Evolutionary conservation across 2,797 vertebrate genomes (phyloP), one percentile per base, ranked within the genome.

Genomic region (Paedocypris micromegethes): DNA sequence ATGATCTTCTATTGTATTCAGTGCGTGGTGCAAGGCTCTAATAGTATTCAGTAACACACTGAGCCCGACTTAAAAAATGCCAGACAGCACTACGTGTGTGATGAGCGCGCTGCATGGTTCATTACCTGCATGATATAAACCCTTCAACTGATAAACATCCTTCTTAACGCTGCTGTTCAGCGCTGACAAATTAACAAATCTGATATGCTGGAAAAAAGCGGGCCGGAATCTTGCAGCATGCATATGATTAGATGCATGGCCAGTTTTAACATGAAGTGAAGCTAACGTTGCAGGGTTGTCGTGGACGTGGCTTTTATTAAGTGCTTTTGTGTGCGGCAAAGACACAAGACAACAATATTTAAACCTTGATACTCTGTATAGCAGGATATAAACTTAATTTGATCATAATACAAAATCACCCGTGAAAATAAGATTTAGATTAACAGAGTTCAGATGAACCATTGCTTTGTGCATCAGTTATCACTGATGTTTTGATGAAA

Each of bases 91-190:
- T 66, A 50, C 52, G 51, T 72, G 61, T 75, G 72, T 77, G 77
- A 81, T 82, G 74, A 76, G 63, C 73, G 77, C 75, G 75, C 77
- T 69, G 70, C 73, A 81, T 57, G 72, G 68, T 79, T 82, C 81
- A 78, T 82, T 82, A 81, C 73, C 76, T 76, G 69, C 72, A 73
- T 78, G 73, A 81, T 79, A 67, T 74, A 75, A 70, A 78, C 75
- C 72, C 73, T 70, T 75, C 45, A 58, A 67, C 75, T 78, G 67
- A 75, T 78, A 75, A 75, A 70, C 66, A 66, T 64, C 60, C 64
- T 48, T 71, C 58, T 70, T 70, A 75, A 75, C 68, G 68, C 64
- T 42, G 74, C 68, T 62, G 74, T 68, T 70, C 66, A 72, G 61
- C 63, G 68, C 47, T 55, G 46, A 72, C 44, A 61, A 77, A 58